Conservation (phyloP, 2,113 vertebrate species). For the Pollachius pollachius region DNA sequence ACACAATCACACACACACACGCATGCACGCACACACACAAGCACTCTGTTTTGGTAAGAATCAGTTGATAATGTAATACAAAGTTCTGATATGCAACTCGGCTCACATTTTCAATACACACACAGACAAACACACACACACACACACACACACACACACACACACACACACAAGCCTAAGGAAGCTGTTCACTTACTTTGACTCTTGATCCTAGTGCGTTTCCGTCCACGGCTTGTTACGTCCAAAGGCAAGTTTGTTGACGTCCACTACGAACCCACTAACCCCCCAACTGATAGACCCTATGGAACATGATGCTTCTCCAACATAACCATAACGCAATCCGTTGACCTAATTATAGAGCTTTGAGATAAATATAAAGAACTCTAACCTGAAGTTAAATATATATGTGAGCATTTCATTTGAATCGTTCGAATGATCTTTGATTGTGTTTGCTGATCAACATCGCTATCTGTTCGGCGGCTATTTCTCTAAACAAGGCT, state of each 20-base stretch:
- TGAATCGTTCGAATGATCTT: too few relatives aligned
- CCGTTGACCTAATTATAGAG: too few relatives aligned
- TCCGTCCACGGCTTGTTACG: constrained; percentile 85
- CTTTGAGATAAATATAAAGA: too few relatives aligned
- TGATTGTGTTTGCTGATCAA: too few relatives aligned
- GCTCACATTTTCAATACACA: neutral
- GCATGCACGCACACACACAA: neutral
- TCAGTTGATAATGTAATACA: too few relatives aligned
- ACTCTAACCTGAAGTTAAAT: too few relatives aligned
- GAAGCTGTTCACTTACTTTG: constrained; percentile 42
- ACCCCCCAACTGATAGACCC: constrained; percentile 32
- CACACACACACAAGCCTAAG: constrained; percentile 6
- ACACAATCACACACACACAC: constrained; percentile 1
- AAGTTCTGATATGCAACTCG: too few relatives aligned
- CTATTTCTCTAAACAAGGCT: too few relatives aligned
- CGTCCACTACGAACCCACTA: constrained; percentile 57
- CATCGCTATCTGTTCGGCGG: too few relatives aligned
- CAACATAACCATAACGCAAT: too few relatives aligned
- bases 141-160: constrained; percentile 7
- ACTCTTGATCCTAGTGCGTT: constrained; percentile 83
- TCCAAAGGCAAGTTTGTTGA: constrained; percentile 88
- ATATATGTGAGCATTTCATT: too few relatives aligned
- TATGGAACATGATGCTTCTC: neutral
- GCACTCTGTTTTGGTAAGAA: too few relatives aligned
- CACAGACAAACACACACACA: neutral